Conservation (phyloP, 2,113 vertebrate genomes). For the Hymenochirus boettgeri region DNA sequence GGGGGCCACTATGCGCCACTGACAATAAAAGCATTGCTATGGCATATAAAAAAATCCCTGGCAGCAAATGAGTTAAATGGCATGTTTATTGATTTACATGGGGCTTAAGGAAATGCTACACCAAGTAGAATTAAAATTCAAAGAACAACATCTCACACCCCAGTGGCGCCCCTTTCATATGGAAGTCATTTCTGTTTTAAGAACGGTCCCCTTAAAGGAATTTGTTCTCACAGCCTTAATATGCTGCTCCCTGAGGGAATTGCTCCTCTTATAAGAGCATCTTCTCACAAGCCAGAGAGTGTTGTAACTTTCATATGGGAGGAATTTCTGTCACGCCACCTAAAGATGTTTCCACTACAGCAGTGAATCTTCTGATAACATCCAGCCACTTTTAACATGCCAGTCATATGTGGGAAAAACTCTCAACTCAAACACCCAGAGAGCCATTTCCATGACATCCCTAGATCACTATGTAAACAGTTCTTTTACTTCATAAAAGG, state of each 20-base stretch:
- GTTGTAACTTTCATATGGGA: neutral
- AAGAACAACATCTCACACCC: constrained; percentile 28
- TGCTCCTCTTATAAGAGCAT: neutral
- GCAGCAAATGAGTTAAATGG: constrained; percentile 21
- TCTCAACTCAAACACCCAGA: neutral
- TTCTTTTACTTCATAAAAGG: no score
- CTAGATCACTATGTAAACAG: neutral
- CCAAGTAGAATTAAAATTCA: constrained; percentile 8
- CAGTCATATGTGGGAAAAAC: constrained; percentile 6
- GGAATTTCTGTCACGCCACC: constrained; percentile 10
- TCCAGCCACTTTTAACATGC: neutral
- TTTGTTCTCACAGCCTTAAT: constrained; percentile 35
- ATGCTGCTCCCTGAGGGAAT: constrained; percentile 31
- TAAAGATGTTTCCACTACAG: neutral
- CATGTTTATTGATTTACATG: neutral
- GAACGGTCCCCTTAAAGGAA: constrained; percentile 19
- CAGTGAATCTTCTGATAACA: neutral
- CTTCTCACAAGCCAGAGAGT: constrained; percentile 9
- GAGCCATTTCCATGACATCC: neutral
- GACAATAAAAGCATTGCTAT: neutral
- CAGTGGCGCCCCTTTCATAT: constrained; percentile 35
- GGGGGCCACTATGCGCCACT: neutral
- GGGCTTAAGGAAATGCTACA: neutral
- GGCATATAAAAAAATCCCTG: neutral
- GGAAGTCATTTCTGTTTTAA: constrained; percentile 33